Evolutionary conservation across 1,140 invertebrate species (phyloP), one percentile per base, ranked within the genome.

Genomic region (Pseudobourletiella spinata): DNA sequence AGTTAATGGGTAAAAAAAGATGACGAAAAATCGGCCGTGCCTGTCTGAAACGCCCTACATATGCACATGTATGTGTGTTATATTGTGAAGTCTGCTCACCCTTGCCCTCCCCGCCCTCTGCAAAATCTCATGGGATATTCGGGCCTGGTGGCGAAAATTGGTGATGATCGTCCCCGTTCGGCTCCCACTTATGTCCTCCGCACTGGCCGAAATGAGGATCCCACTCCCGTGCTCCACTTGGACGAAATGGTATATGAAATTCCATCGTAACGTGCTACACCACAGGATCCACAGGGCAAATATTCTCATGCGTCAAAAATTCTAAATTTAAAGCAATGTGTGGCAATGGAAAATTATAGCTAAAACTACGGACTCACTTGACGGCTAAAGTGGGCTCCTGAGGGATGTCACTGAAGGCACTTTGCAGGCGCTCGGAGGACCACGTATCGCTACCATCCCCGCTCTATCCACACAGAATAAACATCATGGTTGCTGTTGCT

Each of bases 141-240:
- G 50, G 2, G 46, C 55, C 64, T 24, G 58, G 42, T 52, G 46
- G 3, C 44, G 46, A 55, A 68, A 68, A 30, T 61, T 64, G 29
- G 64, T 39, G 3, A 64, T 16, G 18, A 68, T 42, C 22, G 25
- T 29, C 26, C 35, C 28, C 54, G 56, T 3, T 39, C 59, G 6
- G 29, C 24, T 46, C 50, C 16, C 15, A 35, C 25, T 44, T 52
- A 28, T 51, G 16, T 20, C 57, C 50, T 14, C n/a, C n/a, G n/a
- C n/a, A n/a, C n/a, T n/a, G n/a, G 62, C 54, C 3, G 28, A 28
- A 3, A 68, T 22, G 26, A 68, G 18, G 8, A 64, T 29, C 26
- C 66, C 62, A 24, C 62, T 44, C 24, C 66, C 66, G 48, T 57
- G 58, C 26, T 68, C 66, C 20, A 68, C 29, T 54, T 68, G 62